Evolutionary conservation across 1,140 invertebrate species (phyloP).

Genomic region (Pseudomyrmex flavicornis): DNA sequence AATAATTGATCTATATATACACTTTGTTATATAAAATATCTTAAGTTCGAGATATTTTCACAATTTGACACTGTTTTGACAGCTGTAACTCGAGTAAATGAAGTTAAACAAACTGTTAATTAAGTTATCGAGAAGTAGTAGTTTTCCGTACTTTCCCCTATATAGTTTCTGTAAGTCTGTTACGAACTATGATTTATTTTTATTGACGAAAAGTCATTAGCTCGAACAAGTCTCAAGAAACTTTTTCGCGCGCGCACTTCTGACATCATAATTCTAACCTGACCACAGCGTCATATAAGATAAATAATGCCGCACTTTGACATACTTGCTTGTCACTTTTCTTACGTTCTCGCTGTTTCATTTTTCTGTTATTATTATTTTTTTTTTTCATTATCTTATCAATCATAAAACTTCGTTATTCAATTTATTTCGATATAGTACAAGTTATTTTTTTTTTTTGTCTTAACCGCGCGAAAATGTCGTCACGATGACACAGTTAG

Average conservation of each 20-base stretch:
- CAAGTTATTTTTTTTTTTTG: not conserved
- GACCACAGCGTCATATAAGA: not conserved
- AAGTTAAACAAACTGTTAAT: no score
- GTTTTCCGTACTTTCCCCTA: not conserved
- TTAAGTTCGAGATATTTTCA: no score
- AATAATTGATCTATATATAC: not conserved
- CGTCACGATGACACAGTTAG: not conserved
- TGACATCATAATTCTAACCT: conserved; percentile 10
- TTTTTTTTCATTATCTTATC: not conserved
- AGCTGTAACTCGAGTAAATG: not conserved
- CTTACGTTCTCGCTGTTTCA: not conserved
- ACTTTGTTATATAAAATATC: not conserved
- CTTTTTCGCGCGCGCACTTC: not conserved
- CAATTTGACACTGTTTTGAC: no score
- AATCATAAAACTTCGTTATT: not conserved
- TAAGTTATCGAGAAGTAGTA: not conserved
- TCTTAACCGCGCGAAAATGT: not conserved
- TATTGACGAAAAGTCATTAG: conserved; percentile 44
- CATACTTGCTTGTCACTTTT: not conserved
- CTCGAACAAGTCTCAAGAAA: conserved; percentile 21
- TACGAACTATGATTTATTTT: conserved; percentile 54
- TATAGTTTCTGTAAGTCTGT: conserved; percentile 47
- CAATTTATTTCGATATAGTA: not conserved
- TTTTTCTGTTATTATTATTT: not conserved
- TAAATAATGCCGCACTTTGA: not conserved